Evolutionary conservation across 2,113 vertebrate species (phyloP).

Genomic region (Nycticryphes semicollaris): DNA sequence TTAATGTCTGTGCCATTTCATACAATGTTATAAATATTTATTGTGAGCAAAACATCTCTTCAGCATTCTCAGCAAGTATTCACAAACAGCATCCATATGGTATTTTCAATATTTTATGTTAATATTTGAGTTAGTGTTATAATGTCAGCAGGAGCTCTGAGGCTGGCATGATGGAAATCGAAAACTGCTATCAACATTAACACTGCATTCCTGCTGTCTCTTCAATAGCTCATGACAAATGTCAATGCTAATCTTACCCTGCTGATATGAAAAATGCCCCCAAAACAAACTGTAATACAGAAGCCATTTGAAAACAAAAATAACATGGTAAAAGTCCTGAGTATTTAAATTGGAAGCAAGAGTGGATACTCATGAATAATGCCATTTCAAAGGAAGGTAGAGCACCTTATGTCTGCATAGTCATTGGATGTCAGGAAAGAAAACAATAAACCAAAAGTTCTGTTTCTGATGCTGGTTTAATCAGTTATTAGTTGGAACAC

Average conservation of each 20-base stretch:
- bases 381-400: not conserved
- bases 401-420: not conserved
- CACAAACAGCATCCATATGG: slow-evolving; percentile 33
- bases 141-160: slow-evolving; percentile 50
- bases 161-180: slow-evolving; percentile 13
- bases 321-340: not conserved
- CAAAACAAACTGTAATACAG: slow-evolving; percentile 1
- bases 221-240: slow-evolving; percentile 50
- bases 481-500: not conserved
- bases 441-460: not conserved
- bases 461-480: not conserved
- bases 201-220: slow-evolving; percentile 7
- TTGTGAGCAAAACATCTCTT: not conserved
- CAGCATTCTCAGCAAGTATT: slow-evolving; percentile 34
- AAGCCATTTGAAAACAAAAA: slow-evolving; percentile 1
- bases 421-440: not conserved
- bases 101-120: slow-evolving; percentile 69
- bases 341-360: not conserved
- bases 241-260: slow-evolving; percentile 30
- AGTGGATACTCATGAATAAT: not conserved
- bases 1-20: not conserved
- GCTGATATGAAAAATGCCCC: slow-evolving; percentile 21
- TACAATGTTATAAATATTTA: slow-evolving; percentile 38
- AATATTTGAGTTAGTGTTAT: slow-evolving; percentile 62
- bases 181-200: slow-evolving; percentile 32